These are phyloP conservation scores for Trichonephila clavata DNA, from an alignment of 1,140 invertebrate genomes.

Conservation along the genomic window DNA sequence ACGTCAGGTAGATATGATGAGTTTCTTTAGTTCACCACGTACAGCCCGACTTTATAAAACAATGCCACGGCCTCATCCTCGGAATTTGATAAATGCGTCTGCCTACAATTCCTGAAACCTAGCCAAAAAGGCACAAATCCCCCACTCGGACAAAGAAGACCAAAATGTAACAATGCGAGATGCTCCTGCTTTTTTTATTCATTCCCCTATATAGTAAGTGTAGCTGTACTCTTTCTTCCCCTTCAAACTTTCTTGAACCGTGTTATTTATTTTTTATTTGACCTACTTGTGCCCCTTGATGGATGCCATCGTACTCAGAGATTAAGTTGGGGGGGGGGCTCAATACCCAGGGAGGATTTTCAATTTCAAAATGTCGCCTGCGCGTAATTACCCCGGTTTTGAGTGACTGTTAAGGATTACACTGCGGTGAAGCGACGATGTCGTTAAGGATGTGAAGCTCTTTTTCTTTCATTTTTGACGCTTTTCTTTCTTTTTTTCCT, in stretches of 20 bases:
- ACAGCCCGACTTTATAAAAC: constrained; percentile 39
- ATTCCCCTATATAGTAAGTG: constrained; percentile 18
- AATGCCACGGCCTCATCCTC: constrained; percentile 4
- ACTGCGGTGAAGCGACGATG: constrained; percentile 1
- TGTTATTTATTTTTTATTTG: constrained; percentile 64
- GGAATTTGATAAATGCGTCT: constrained; percentile 61
- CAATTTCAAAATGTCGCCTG: constrained; percentile 65
- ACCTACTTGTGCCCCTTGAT: constrained; percentile 63
- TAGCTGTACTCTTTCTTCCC: constrained; percentile 45
- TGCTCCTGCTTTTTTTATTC: constrained; percentile 17
- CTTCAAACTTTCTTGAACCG: constrained; percentile 56
- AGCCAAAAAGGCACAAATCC: constrained; percentile 57
- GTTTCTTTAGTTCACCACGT: neutral
- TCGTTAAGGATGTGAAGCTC: neutral
- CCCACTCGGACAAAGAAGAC: constrained; percentile 8
- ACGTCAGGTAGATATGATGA: constrained; percentile 42
- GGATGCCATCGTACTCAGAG: constrained; percentile 45
- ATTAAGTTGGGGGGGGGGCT: constrained; percentile 41
- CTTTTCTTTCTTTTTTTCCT: neutral
- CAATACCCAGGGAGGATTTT: constrained; percentile 53
- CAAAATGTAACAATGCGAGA: constrained; percentile 58
- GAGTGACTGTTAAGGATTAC: constrained; percentile 48
- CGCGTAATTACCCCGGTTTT: constrained; percentile 55
- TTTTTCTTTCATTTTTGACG: neutral
- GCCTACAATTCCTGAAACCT: constrained; percentile 47